Evolutionary conservation across 2,888 invertebrate genomes (phyloP).

Genomic region (Fissipunctia ypsillon): DNA sequence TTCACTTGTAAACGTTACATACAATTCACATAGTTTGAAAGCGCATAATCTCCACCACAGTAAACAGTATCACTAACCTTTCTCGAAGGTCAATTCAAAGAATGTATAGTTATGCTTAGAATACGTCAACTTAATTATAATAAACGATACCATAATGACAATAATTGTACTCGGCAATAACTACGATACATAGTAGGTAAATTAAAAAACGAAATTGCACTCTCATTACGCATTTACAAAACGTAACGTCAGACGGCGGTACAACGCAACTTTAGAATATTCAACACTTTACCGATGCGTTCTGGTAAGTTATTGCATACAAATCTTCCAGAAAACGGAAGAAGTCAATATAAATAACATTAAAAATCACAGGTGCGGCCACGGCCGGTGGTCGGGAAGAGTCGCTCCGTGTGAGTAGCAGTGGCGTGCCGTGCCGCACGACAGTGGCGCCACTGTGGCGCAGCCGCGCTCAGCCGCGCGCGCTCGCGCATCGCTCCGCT

Average conservation of each 20-base stretch:
- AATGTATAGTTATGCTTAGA: conserved; percentile 90
- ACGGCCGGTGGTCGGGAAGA: conserved; percentile 58
- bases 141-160: conserved; percentile 83
- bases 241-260: conserved; percentile 78
- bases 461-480: conserved; percentile 55
- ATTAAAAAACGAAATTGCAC: conserved; percentile 82
- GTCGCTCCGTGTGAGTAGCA: conserved; percentile 47
- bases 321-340: conserved; percentile 78
- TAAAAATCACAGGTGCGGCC: conserved; percentile 79
- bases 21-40: conserved; percentile 80
- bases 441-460: conserved; percentile 37
- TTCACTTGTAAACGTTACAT: conserved; percentile 80
- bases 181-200: conserved; percentile 79
- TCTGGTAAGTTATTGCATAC: conserved; percentile 80
- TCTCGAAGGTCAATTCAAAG: conserved; percentile 90
- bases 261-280: conserved; percentile 85
- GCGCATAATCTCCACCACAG: conserved; percentile 83
- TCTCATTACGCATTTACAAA: conserved; percentile 78
- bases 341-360: conserved; percentile 81
- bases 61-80: conserved; percentile 90
- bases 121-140: conserved; percentile 85
- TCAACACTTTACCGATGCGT: conserved; percentile 86
- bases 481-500: conserved; percentile 60
- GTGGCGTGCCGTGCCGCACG: conserved; percentile 46
- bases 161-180: conserved; percentile 87